phyloP scores from a whole-genome alignment of 2,113 vertebrate genomes.

The Elephas maximus region DNA sequence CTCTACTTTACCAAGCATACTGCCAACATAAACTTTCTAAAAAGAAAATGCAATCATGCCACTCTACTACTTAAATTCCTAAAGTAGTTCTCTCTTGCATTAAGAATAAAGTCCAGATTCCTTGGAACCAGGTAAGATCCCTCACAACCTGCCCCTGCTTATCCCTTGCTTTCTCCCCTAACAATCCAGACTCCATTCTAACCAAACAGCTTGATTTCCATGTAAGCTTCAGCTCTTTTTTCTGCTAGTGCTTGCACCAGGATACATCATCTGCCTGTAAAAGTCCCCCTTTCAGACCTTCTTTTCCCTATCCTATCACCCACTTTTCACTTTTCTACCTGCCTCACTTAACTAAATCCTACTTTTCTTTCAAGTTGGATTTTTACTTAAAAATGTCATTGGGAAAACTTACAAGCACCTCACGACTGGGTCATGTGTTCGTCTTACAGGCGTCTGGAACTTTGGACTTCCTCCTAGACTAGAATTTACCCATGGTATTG shows the following conservation, averaged over 20 bases:
- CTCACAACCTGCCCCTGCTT: not conserved
- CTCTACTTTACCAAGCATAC: not conserved
- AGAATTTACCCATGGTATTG: not conserved
- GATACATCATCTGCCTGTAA: not conserved
- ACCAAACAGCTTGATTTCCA: not conserved
- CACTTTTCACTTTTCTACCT: not conserved
- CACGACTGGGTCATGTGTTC: accelerated
- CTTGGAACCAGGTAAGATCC: not conserved
- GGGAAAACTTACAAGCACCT: not conserved
- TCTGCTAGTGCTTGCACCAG: not conserved
- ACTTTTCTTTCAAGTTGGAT: not conserved
- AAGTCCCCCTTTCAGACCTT: not conserved
- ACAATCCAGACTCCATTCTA: not conserved
- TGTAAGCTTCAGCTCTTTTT: not conserved
- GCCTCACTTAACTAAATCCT: conserved; percentile 7
- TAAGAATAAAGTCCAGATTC: not conserved
- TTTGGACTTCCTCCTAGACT: not conserved
- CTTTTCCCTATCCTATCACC: not conserved
- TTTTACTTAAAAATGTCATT: not conserved
- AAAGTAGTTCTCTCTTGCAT: not conserved
- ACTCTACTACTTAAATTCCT: not conserved
- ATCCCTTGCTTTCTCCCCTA: not conserved
- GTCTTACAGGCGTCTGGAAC: not conserved
- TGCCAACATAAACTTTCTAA: not conserved
- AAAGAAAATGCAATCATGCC: not conserved